Base-by-base conservation (phyloP, 2,888 invertebrate genomes). In the Epirrhoe alternata region DNA sequence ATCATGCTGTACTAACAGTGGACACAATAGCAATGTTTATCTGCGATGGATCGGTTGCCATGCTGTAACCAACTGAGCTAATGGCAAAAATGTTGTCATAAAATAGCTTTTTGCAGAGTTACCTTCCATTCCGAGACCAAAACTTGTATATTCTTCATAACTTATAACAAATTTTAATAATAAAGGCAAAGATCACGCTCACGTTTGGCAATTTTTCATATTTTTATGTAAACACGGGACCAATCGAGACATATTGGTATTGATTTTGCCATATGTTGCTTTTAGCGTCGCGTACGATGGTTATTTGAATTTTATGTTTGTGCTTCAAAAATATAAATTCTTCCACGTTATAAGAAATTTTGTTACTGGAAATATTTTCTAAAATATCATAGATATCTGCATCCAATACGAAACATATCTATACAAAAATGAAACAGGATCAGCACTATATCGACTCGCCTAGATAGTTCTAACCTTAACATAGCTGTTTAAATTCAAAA, bases 211-310 rank as follows among this genome's bases (percentile, higher is more conserved):
- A 61, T 53, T 45, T 45, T 61, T 61, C 53, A 61, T 53, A 53
- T 45, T 12, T 47, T 47, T 47, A 45, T 8, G 55, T 38, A 62
- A 56, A 62, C 42, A 62, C 16, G 50, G 7, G 42, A 17, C 50
- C 42, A 45, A 42, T 42, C 42, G 51, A 51, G 38, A 62, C 42
- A 56, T 62, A 62, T 56, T 62, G 56, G 16, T 56, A 30, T 57
- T 62, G 50, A 42, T 62, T 57, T 35, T 53, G n/a, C n/a, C 42
- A 16, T 30, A 30, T 61, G 54, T 61, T 61, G 54, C 47, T 54
- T 31, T 31, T 8, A 42, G 30, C 51, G 45, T 62, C 31, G 51
- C 54, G 56, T 56, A 56, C 50, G 50, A 54, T 30, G 33, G 47
- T 54, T 54, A 51, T 59, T 57, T 57, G 57, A 57, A 49, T 33